A percentile compares a stretch with the other conserved stretches of the same genome.
Conservation (phyloP, 53 echinoderm and acorn worm species). For the Arbacia lixula region DNA sequence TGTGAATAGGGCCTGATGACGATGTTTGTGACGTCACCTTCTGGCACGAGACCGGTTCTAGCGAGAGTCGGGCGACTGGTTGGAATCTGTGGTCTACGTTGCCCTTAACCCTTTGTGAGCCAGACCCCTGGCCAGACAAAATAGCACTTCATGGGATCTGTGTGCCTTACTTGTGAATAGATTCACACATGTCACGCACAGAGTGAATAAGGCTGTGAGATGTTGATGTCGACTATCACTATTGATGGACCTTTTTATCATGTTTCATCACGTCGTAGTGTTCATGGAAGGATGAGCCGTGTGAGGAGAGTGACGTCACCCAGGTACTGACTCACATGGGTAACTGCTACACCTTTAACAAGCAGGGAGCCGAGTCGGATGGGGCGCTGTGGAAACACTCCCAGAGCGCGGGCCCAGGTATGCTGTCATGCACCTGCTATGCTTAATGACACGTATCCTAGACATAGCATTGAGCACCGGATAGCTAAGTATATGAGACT, state of each 20-base stretch:
- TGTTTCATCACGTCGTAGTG: conserved; percentile 60
- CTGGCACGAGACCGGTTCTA: too few relatives aligned
- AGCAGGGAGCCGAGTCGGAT: conserved; percentile 14
- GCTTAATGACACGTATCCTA: background rate
- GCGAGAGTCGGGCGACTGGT: too few relatives aligned
- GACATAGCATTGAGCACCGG: too few relatives aligned
- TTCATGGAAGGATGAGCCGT: conserved; percentile 73
- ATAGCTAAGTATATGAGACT: too few relatives aligned
- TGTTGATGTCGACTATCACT: background rate
- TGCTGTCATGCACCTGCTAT: background rate
- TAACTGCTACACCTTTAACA: conserved; percentile 90
- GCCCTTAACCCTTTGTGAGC: too few relatives aligned
- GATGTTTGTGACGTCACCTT: too few relatives aligned
- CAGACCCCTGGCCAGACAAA: too few relatives aligned
- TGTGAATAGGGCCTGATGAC: too few relatives aligned
- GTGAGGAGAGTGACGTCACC: conserved; percentile 63
- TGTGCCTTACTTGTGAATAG: background rate
- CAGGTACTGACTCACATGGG: conserved; percentile 82
- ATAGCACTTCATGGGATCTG: background rate
- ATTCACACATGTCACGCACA: too few relatives aligned
- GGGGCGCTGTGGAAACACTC: conserved; percentile 41
- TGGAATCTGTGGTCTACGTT: too few relatives aligned
- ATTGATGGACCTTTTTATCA: background rate
- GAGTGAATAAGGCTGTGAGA: background rate
- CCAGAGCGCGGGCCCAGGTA: conserved; percentile 82